Conservation (phyloP, 2,797 vertebrate species). For the Schizopygopsis malacanthus region DNA sequence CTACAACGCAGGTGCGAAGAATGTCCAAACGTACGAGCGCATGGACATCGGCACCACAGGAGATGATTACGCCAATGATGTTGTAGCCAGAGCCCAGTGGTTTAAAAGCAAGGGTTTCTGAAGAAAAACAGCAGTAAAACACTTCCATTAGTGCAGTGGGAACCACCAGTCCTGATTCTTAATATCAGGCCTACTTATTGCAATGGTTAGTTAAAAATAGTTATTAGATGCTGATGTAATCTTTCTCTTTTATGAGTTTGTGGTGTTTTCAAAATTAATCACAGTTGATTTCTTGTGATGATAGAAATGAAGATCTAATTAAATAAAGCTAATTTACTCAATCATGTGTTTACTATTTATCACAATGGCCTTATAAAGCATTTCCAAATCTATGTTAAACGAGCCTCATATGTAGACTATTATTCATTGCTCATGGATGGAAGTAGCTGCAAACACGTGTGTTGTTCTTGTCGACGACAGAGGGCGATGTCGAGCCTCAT, state of each 20-base stretch:
- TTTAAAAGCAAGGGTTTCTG: constrained; percentile 60
- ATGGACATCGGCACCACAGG: constrained; percentile 65
- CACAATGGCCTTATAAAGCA: no score
- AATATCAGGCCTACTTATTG: not conserved
- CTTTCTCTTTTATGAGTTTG: not conserved
- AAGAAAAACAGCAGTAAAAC: not conserved
- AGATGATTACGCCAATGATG: constrained; percentile 66
- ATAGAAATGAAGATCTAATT: not conserved
- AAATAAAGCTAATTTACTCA: constrained; percentile 2
- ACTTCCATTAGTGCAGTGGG: not conserved
- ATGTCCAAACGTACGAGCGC: constrained; percentile 56
- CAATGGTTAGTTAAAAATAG: not conserved
- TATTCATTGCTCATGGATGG: not conserved
- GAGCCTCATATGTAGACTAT: not conserved
- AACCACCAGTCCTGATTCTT: not conserved
- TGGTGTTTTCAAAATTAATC: not conserved
- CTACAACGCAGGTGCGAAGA: constrained; percentile 62
- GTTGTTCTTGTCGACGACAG: constrained; percentile 1
- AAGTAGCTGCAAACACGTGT: not conserved
- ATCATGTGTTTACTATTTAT: not conserved
- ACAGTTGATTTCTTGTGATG: not conserved
- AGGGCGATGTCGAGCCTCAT: constrained; percentile 48
- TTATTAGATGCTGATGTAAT: not conserved
- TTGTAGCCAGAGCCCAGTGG: constrained; percentile 65
- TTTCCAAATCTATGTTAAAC: not conserved